Conservation (phyloP, 1,140 invertebrate species). For the Eulimnadia texana region DNA sequence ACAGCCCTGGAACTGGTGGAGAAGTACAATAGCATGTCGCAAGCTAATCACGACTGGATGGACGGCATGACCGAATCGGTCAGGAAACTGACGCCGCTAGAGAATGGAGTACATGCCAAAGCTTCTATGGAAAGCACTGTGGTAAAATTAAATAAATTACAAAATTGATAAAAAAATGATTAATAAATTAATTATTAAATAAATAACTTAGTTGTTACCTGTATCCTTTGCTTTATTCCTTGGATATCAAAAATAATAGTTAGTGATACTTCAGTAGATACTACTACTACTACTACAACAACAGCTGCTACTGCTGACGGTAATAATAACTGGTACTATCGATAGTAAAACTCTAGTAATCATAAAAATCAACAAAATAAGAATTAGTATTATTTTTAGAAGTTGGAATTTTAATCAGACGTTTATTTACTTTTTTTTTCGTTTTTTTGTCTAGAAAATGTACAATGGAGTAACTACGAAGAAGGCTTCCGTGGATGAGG, state of each 20-base stretch:
- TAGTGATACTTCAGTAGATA: background rate
- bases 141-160: slow-evolving; percentile 38
- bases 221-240: too few relatives aligned
- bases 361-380: too few relatives aligned
- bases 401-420: too few relatives aligned
- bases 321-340: too few relatives aligned
- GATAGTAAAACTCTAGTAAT: too few relatives aligned
- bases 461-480: slow-evolving; percentile 78
- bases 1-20: slow-evolving; percentile 68
- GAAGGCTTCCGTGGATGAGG: slow-evolving; percentile 82
- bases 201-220: too few relatives aligned
- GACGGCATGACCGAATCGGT: slow-evolving; percentile 48
- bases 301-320: too few relatives aligned
- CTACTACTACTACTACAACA: too few relatives aligned
- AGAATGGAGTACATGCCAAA: slow-evolving; percentile 43
- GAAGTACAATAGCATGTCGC: slow-evolving; percentile 69
- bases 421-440: background rate
- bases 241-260: background rate
- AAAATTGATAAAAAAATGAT: too few relatives aligned
- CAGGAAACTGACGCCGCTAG: slow-evolving; percentile 49
- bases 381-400: too few relatives aligned
- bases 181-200: too few relatives aligned
- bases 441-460: slow-evolving; percentile 47
- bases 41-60: slow-evolving; percentile 74
- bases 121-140: slow-evolving; percentile 60